These are phyloP conservation scores for Mirounga angustirostris DNA, from an alignment of 2,113 vertebrate genomes.

Conservation along the genomic window DNA sequence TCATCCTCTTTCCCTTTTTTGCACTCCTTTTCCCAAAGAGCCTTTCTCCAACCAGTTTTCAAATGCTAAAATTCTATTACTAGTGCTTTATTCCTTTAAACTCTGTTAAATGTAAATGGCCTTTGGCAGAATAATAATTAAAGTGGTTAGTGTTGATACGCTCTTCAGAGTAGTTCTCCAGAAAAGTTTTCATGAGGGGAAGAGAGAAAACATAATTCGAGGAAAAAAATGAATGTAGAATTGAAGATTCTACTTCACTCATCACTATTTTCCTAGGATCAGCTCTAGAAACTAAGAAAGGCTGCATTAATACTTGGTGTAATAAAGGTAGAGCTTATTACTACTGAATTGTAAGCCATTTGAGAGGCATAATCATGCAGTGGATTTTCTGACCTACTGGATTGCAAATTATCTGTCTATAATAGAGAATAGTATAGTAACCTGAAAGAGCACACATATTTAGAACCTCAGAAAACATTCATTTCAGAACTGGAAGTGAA, in stretches of 20 bases:
- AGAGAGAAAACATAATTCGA: conserved; percentile 1
- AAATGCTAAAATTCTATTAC: conserved; percentile 30
- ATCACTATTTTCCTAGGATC: not conserved
- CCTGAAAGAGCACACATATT: not conserved
- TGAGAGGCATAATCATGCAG: not conserved
- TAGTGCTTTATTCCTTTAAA: conserved; percentile 44
- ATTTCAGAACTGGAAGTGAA: not conserved
- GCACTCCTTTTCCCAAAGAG: not conserved
- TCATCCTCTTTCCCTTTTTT: not conserved
- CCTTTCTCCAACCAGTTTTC: not conserved
- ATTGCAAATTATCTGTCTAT: not conserved
- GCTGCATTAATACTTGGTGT: not conserved
- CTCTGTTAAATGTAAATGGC: conserved; percentile 63
- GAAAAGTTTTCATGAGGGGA: not conserved
- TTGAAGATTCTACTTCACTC: not conserved
- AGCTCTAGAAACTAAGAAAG: not conserved
- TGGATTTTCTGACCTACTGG: not conserved
- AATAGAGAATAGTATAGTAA: not conserved
- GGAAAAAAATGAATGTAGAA: conserved; percentile 46
- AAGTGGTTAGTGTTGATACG: conserved; percentile 18
- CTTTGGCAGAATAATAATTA: conserved; percentile 64
- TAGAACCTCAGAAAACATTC: not conserved
- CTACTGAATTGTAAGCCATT: not conserved
- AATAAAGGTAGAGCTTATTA: not conserved
- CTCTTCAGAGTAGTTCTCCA: not conserved